phyloP scores from a whole-genome alignment of 1,140 invertebrate genomes.

The Gonatopus flavifemur region DNA sequence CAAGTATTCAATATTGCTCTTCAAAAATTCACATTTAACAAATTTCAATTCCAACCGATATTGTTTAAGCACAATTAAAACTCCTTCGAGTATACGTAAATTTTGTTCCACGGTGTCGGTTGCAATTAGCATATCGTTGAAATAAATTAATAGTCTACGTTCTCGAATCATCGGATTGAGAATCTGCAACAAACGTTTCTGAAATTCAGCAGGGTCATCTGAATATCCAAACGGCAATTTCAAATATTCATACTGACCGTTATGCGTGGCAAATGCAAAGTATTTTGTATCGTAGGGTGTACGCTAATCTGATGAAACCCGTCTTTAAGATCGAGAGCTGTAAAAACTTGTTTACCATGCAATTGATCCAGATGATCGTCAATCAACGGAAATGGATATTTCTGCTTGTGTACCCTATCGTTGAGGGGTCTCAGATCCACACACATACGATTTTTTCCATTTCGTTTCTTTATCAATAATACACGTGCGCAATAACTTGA shows the following conservation, averaged over 20 bases:
- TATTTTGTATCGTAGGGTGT: slow-evolving; percentile 19
- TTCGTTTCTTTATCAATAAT: not conserved
- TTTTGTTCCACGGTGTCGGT: not conserved
- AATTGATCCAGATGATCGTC: not conserved
- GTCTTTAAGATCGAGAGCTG: too few species aligned
- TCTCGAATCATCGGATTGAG: not conserved
- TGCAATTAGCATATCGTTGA: not conserved
- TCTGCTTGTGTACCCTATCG: not conserved
- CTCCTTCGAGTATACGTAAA: not conserved
- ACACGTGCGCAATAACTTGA: not conserved
- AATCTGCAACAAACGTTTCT: not conserved
- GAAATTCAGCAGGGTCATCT: not conserved
- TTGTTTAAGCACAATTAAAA: not conserved
- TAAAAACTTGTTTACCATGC: slow-evolving; percentile 12
- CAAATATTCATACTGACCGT: not conserved
- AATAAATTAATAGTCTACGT: not conserved
- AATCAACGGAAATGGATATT: not conserved
- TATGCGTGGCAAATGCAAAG: slow-evolving; percentile 1
- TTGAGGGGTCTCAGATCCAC: not conserved
- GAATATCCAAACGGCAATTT: not conserved
- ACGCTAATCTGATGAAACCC: slow-evolving; percentile 34
- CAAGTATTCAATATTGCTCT: too few species aligned
- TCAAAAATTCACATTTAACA: not conserved
- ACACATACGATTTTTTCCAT: not conserved
- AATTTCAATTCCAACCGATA: not conserved